Evolutionary conservation across 2,888 invertebrate species (phyloP).

Genomic region (Drosophila koepferae): DNA sequence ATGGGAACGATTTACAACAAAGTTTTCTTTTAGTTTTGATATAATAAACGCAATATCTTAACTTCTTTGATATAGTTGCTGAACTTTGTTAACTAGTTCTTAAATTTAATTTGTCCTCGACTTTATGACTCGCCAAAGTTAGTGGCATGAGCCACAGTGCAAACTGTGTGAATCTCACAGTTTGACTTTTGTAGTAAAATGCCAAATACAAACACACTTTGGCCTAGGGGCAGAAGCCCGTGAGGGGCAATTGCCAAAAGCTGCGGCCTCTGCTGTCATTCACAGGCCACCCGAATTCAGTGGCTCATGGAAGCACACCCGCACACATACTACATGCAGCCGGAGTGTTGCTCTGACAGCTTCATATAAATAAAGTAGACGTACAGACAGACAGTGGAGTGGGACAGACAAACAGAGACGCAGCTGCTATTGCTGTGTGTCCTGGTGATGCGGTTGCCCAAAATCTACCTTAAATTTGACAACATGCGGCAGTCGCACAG

Average conservation of each 20-base stretch:
- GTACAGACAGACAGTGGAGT: constrained; percentile 42
- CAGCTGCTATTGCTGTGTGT: constrained; percentile 26
- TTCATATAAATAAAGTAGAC: constrained; percentile 73
- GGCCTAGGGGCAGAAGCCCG: too few relatives aligned
- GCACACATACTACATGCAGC: neutral
- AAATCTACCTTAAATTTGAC: constrained; percentile 77
- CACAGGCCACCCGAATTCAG: constrained; percentile 43
- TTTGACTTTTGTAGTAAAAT: constrained; percentile 24
- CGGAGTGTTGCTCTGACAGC: constrained; percentile 62
- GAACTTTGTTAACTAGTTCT: neutral
- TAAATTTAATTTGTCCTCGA: constrained; percentile 3
- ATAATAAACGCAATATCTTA: constrained; percentile 2
- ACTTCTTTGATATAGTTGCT: neutral
- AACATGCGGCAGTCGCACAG: constrained; percentile 62
- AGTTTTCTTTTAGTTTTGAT: neutral
- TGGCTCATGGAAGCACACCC: neutral
- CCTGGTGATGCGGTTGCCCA: constrained; percentile 64
- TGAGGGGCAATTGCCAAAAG: constrained; percentile 40
- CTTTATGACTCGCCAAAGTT: constrained; percentile 1
- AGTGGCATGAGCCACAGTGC: neutral
- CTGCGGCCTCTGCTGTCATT: constrained; percentile 65
- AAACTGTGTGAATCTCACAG: constrained; percentile 20
- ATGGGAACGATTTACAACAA: neutral
- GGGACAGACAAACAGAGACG: neutral
- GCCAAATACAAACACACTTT: constrained; percentile 3